Evolutionary conservation across 92 coral and sea anemone genomes (phyloP).

Genomic region (Blastomussa wellsi): DNA sequence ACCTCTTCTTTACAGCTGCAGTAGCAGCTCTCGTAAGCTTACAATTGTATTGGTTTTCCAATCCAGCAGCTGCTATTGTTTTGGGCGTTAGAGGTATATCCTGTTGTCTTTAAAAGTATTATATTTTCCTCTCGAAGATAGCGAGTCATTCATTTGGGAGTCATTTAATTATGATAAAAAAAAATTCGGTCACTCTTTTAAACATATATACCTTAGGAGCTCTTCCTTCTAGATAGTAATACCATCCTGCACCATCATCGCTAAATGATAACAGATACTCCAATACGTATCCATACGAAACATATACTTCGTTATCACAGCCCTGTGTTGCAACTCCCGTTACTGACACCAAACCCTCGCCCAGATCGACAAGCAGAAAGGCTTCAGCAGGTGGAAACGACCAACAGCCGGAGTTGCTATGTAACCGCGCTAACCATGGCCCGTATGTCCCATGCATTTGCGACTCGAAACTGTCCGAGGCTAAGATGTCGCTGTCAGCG

Average conservation of each 20-base stretch:
- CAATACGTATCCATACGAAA: conserved; percentile 22
- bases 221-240: conserved; percentile 35
- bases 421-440: conserved; percentile 32
- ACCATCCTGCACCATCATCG: conserved; percentile 53
- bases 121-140: too few species aligned
- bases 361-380: conserved; percentile 59
- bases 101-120: too few species aligned
- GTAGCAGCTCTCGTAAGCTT: too few species aligned
- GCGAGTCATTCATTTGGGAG: too few species aligned
- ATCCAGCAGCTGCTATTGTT: too few species aligned
- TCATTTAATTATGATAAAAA: too few species aligned
- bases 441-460: background rate
- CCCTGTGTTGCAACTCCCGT: conserved; percentile 65
- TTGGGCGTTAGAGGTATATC: too few species aligned
- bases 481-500: conserved; percentile 36
- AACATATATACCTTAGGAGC: conserved; percentile 54
- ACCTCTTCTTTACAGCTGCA: background rate
- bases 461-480: conserved; percentile 7
- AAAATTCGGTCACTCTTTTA: background rate
- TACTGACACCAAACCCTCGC: conserved; percentile 30
- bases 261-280: conserved; percentile 52
- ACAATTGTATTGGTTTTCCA: too few species aligned
- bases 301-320: background rate
- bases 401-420: conserved; percentile 23
- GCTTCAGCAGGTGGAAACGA: conserved; percentile 10